Conservation (phyloP, 2,797 vertebrate genomes). For the Valencia hispanica region DNA sequence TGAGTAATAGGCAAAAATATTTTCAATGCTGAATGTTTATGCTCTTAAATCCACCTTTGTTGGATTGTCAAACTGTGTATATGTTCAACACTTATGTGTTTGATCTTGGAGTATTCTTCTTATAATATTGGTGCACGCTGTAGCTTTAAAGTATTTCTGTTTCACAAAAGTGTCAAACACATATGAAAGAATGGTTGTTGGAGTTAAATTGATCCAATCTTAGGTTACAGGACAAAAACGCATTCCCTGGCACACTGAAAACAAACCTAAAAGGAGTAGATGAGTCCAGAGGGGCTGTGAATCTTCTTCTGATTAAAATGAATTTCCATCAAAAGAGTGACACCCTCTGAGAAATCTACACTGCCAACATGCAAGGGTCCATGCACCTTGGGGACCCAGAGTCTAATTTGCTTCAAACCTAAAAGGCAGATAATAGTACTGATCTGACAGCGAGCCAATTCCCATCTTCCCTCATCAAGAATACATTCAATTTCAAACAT, state of each 20-base stretch:
- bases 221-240: slow-evolving; percentile 37
- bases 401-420: slow-evolving; percentile 79
- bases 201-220: slow-evolving; percentile 36
- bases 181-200: neutral
- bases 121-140: slow-evolving; percentile 11
- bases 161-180: neutral
- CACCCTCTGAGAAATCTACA: slow-evolving; percentile 63
- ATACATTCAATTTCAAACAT: slow-evolving; percentile 76
- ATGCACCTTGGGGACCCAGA: slow-evolving; percentile 72
- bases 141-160: slow-evolving; percentile 23
- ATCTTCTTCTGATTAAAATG: slow-evolving; percentile 75
- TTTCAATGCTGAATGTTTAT: neutral
- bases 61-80: slow-evolving; percentile 4
- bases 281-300: slow-evolving; percentile 51
- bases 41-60: neutral
- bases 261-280: slow-evolving; percentile 61
- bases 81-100: neutral
- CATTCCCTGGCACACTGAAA: slow-evolving; percentile 35
- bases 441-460: slow-evolving; percentile 79
- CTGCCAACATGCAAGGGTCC: slow-evolving; percentile 60
- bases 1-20: neutral
- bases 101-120: slow-evolving; percentile 2
- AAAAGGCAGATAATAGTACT: slow-evolving; percentile 78
- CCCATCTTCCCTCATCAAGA: slow-evolving; percentile 75
- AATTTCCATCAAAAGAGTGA: slow-evolving; percentile 76